Evolutionary conservation across 2,797 vertebrate genomes (phyloP).

Genomic region (Alauda arvensis): DNA sequence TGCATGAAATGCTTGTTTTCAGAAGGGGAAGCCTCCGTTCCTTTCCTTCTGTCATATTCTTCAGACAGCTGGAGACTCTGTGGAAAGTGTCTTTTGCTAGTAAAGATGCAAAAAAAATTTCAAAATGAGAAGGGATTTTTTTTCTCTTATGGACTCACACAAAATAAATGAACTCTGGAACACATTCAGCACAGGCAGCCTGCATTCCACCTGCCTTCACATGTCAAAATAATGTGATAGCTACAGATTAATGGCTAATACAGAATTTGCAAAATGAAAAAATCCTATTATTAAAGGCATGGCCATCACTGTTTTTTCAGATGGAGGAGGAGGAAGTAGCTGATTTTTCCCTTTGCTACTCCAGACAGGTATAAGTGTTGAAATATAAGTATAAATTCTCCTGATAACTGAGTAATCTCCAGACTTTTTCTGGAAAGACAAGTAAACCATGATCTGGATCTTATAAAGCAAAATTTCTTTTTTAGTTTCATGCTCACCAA

Average conservation of each 20-base stretch:
- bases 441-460: neutral
- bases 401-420: neutral
- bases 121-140: neutral
- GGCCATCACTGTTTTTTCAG: neutral
- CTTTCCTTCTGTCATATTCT: neutral
- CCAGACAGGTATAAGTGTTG: neutral
- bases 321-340: neutral
- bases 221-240: neutral
- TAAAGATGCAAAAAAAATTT: neutral
- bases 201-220: neutral
- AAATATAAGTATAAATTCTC: constrained; percentile 5
- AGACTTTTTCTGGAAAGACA: constrained; percentile 20
- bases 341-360: neutral
- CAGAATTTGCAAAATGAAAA: neutral
- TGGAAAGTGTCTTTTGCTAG: neutral
- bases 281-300: neutral
- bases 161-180: neutral
- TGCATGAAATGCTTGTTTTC: neutral
- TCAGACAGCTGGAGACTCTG: neutral
- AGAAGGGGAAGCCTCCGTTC: accelerated
- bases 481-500: constrained; percentile 4
- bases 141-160: neutral
- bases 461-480: neutral
- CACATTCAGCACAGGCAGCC: neutral
- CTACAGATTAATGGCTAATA: neutral